Percentiles rank a stretch among this genome's conserved stretches.
Evolutionary conservation across 2,888 invertebrate species (phyloP).

Genomic region (Cataglyphis albicans): DNA sequence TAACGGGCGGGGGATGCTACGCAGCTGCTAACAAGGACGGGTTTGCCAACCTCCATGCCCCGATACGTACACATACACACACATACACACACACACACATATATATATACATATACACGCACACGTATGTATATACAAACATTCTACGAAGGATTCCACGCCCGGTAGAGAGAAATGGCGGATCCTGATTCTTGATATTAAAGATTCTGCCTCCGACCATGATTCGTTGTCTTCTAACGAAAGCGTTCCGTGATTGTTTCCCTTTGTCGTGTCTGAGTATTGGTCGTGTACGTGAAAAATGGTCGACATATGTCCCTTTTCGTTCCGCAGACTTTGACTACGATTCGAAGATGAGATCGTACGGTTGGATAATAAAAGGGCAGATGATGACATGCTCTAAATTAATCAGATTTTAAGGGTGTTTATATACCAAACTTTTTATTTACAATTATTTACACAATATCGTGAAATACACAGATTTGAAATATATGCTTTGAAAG

Average conservation of each 20-base stretch:
- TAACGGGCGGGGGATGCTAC: conserved; percentile 84
- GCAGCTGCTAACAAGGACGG: conserved; percentile 84
- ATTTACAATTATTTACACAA: conserved; percentile 5
- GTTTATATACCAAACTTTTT: background rate
- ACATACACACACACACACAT: background rate
- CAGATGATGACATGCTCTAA: conserved; percentile 34
- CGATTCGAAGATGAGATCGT: conserved; percentile 41
- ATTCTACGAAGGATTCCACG: conserved; percentile 60
- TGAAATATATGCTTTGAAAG: background rate
- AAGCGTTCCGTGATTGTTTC: conserved; percentile 53
- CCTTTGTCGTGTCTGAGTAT: background rate
- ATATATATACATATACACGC: background rate
- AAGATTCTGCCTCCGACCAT: conserved; percentile 51
- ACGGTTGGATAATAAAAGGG: conserved; percentile 22
- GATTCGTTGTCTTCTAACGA: conserved; percentile 45
- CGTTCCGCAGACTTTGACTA: conserved; percentile 32
- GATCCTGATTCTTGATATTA: conserved; percentile 64
- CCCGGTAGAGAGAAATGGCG: conserved; percentile 71
- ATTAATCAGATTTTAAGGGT: conserved; percentile 19
- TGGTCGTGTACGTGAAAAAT: conserved; percentile 49
- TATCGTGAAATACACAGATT: background rate
- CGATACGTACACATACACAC: background rate
- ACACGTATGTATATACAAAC: conserved; percentile 15
- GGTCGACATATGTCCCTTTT: conserved; percentile 57
- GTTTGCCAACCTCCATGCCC: conserved; percentile 73